Percentiles rank a stretch among this genome's conserved stretches.
Evolutionary conservation across 2,888 invertebrate genomes (phyloP).

Genomic region (Macrophya annulata): DNA sequence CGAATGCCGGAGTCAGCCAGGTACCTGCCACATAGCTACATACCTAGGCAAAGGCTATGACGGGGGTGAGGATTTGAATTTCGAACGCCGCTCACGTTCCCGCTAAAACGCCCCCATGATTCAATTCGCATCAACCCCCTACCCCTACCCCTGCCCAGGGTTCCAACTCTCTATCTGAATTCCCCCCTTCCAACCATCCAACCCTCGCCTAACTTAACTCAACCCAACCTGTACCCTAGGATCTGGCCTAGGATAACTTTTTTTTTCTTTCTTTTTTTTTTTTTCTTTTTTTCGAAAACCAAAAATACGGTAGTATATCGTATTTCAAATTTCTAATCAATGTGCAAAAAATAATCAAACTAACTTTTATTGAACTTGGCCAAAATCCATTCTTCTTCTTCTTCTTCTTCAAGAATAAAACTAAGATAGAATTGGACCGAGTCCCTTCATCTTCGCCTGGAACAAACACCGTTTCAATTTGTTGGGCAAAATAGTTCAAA

Average conservation of each 20-base stretch:
- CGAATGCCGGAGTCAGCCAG: conserved; percentile 63
- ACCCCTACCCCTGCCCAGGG: conserved; percentile 59
- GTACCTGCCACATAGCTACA: conserved; percentile 57
- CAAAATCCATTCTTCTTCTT: too few species aligned
- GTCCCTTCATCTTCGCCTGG: background rate
- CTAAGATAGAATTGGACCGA: background rate
- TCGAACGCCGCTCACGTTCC: conserved; percentile 76
- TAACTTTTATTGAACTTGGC: too few species aligned
- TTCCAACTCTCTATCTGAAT: conserved; percentile 4
- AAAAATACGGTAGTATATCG: background rate
- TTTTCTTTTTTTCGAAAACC: too few species aligned
- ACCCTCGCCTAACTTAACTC: conserved; percentile 4
- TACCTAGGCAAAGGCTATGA: conserved; percentile 59
- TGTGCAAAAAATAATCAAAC: background rate
- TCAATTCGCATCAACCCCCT: conserved; percentile 77
- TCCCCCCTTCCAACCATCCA: conserved; percentile 8
- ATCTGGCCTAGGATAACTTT: background rate
- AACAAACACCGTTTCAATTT: background rate
- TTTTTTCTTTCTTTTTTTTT: background rate
- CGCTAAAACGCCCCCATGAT: conserved; percentile 79
- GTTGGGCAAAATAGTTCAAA: too few species aligned
- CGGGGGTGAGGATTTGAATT: conserved; percentile 69
- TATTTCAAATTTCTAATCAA: background rate
- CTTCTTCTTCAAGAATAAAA: too few species aligned
- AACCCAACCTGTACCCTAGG: background rate